These are phyloP conservation scores for Thymelicus sylvestris DNA, from an alignment of 2,888 invertebrate species.

Conservation along the genomic window DNA sequence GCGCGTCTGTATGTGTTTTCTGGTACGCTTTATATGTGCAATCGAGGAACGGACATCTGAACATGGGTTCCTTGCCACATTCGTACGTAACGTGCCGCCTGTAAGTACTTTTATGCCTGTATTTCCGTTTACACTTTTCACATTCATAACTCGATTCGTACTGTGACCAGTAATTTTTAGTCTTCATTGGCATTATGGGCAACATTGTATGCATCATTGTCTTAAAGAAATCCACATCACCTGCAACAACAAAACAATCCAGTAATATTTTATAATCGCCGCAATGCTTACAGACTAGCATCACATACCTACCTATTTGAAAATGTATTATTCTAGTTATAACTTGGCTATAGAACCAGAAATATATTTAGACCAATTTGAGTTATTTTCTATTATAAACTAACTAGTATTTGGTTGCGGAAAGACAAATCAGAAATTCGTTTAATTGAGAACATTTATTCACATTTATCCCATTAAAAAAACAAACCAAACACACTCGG, in stretches of 20 bases:
- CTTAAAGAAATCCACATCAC: constrained; percentile 82
- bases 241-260: constrained; percentile 74
- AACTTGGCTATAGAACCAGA: background rate
- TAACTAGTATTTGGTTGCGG: constrained; percentile 13
- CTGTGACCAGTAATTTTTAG: constrained; percentile 80
- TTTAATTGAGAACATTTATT: constrained; percentile 82
- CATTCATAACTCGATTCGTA: constrained; percentile 83
- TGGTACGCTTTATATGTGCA: constrained; percentile 81
- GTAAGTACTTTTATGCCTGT: constrained; percentile 90
- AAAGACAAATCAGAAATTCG: constrained; percentile 54
- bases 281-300: constrained; percentile 33
- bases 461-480: constrained; percentile 76
- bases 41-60: constrained; percentile 77
- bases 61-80: constrained; percentile 86
- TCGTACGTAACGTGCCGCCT: constrained; percentile 88
- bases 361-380: background rate
- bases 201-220: constrained; percentile 79
- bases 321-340: background rate
- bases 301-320: constrained; percentile 22
- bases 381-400: background rate
- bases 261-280: constrained; percentile 27
- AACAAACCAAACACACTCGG: constrained; percentile 80
- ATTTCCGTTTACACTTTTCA: constrained; percentile 88
- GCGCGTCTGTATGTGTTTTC: constrained; percentile 81
- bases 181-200: constrained; percentile 79